Evolutionary conservation across 2,113 vertebrate genomes (phyloP), one percentile per base, ranked within the genome.

Genomic region (Neomonachus schauinslandi): DNA sequence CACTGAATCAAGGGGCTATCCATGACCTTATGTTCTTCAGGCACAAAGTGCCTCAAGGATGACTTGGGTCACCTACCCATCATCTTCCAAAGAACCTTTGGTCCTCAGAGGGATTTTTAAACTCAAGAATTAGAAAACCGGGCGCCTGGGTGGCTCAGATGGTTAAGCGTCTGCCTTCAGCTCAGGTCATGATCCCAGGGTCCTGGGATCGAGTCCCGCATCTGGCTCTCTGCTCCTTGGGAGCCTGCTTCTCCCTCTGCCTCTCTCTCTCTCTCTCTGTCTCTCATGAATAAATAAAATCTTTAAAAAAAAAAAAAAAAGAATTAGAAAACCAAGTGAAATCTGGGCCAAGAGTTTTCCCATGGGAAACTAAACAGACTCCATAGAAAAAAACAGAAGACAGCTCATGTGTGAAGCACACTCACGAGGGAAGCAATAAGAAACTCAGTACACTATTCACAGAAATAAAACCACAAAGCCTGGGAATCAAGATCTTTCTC

Each of bases 301-400:
- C n/a, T n/a, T n/a, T n/a, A n/a, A n/a, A n/a, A n/a, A n/a, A n/a
- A n/a, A n/a, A n/a, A n/a, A n/a, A n/a, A n/a, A n/a, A 63, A 94
- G 88, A 97, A 97, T 95, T 85, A 93, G 79, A 96, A 95, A 86
- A 95, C 55, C 92, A 97, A 89, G 16, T 61, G 63, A 97, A 98
- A 97, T 95, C 19, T 77, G 89, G 1, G 0, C 71, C 91, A 98
- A 98, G 49, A 96, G 97, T 98, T 88, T 91, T 76, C 98, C 92
- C 80, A 69, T 10, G 95, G 93, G 63, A 95, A 94, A 0, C 21
- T 28, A 87, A 69, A 0, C 0, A 98, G 84, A 94, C 85, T 91
- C 67, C 0, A 0, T 24, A 80, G 53, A 53, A 36, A 59, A n/a
- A 94, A 57, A 36, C 55, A 51, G 76, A 61, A 97, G 82, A 90